Base-by-base conservation (phyloP, 2,113 vertebrate species). In the Blennius ocellaris region DNA sequence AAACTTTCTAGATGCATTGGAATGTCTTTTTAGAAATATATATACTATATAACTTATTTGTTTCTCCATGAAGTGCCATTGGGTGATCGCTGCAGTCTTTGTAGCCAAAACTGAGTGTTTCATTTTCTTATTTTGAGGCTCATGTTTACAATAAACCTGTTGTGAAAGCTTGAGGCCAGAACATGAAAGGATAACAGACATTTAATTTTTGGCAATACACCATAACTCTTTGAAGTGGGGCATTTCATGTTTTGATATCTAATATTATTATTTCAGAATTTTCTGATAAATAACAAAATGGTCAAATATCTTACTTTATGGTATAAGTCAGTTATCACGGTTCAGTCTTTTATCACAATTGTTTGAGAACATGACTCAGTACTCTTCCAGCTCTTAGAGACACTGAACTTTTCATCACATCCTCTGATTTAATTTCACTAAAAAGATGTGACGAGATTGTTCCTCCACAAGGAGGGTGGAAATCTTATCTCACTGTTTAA, bases 191-290 rank as follows among this genome's bases (percentile, higher is more conserved):
- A 51, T 43, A 21, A 16, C 12, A 67, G 5, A 7, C 10, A 49
- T 0, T 73, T 50, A 49, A 53, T 50, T 54, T 48, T 37, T 38
- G 21, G 45, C 36, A 16, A 51, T 5, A 40, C 53, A 7, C 2
- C 7, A 41, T 45, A 51, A 58, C 40, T 41, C 14, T 69, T 62
- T 57, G 69, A 77, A 59, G 37, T 0, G 16, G 43, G 5, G 12
- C 8, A 51, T 9, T 21, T 73, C n/a, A 40, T 51, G 54, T 76
- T 71, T 61, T 65, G 37, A 78, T 39, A 62, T 62, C 17, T 15
- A 12, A 49, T 41, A 43, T 38, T 15, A 17, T 52, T 36, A 49
- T 17, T 16, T 58, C 10, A 48, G 4, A 30, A 16, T 61, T 47
- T 16, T 6, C 50, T 37, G 5, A 45, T 56, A 0, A 11, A 1